Base-by-base conservation (phyloP, 2,888 invertebrate species). In the Eupeodes luniger region DNA sequence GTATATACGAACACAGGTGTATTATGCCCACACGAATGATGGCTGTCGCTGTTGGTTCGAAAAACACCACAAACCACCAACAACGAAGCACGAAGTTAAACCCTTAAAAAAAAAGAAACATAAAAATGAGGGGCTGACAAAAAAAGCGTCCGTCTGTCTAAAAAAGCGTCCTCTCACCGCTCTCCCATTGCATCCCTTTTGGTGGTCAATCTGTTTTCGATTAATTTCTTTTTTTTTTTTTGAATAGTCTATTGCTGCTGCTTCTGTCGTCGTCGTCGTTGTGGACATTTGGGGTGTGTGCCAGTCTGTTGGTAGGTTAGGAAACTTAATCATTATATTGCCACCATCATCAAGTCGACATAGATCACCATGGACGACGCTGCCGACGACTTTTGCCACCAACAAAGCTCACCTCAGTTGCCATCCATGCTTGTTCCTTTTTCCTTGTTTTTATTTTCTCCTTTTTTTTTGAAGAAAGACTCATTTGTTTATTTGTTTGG, bases 341-440 rank as follows among this genome's bases (percentile, higher is more conserved):
- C 77, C 74, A 55, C 80, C 80, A 84, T 80, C 87, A 84, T 80
- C 80, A 87, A 84, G 76, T 64, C 66, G 76, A 77, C 84, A 80
- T 81, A 80, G 80, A 88, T 88, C 85, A 77, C 88, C 88, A 85
- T 85, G 85, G 88, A 85, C 85, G 81, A 88, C 85, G 81, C 85
- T 81, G 88, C 81, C 85, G 81, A 88, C 81, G 81, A 78, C 78
- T 88, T 88, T 66, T 85, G 78, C 88, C 88, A 88, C 84, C 88
- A 88, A 88, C 88, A 88, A 78, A 88, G 85, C 77, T 78, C 74
- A 62, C 74, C 72, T 72, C 49, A 40, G 44, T 59, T 3, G 27
- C 36, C 61, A n/a, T 66, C 27, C 77, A 77, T 27, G 51, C 27
- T 80, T 59, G 66, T 59, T 34, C 10, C 59, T 36, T 70, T 75